Evolutionary conservation across 2,797 vertebrate genomes (phyloP), one percentile per base, ranked within the genome.

Genomic region (Myotis daubentonii): DNA sequence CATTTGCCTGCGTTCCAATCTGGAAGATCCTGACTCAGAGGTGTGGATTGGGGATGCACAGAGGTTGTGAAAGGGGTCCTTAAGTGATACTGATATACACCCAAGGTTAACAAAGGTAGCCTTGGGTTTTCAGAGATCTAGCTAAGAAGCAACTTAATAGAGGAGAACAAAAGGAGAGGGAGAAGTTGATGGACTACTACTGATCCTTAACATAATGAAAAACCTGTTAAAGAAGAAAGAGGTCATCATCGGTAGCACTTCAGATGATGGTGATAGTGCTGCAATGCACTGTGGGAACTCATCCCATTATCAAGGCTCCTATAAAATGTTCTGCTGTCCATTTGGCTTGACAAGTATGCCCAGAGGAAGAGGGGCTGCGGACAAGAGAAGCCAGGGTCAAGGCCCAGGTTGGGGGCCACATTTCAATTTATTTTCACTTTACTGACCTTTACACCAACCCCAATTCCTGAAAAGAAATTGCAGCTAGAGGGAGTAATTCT

Each of bases 401-500:
- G 93, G 78, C 65, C 55, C 86, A 83, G 74, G 51, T 20, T 33
- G 20, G 70, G 80, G 75, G 36, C 38, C 1, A 8, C 36, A 23
- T 47, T 76, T 80, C 53, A 86, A 95, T 91, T 94, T 88, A 89
- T 75, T 74, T 91, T 94, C 44, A 30, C 12, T 75, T 79, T 80
- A 33, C 72, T n/a, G 87, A 65, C 60, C 57, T 33, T 82, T 93
- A 89, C 51, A 75, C 20, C 25, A 5, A 62, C 65, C 36, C 76
- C n/a, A 44, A 17, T 38, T 91, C 72, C 70, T 82, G 6, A 70
- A 94, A 92, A 91, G 93, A 55, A 72, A 33, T 30, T 16, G 7
- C 47, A 78, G 79, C 71, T 60, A 78, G 72, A 68, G 92, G 96
- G 92, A 96, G 22, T 97, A 96, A 98, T 89, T 94, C 93, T 79